Evolutionary conservation across 2,888 invertebrate genomes (phyloP), one percentile per base, ranked within the genome.

Genomic region (Hydropsyche betteni): DNA sequence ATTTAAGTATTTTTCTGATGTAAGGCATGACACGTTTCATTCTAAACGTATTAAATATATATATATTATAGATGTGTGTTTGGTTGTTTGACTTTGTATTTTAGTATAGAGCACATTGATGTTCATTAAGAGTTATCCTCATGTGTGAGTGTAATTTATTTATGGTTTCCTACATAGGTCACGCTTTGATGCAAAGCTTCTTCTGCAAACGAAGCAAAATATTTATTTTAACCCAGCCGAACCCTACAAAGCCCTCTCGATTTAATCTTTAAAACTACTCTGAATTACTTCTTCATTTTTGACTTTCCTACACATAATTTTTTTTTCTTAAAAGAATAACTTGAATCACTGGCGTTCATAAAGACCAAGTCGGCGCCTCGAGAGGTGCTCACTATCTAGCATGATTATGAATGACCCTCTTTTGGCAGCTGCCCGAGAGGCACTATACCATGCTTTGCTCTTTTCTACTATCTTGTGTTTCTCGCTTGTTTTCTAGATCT

Each of bases 401-500:
- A 74, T 69, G 68, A 68, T 55, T 55, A 68, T 55, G 69, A 74
- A 74, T 74, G 69, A 68, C 52, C 74, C 44, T 58, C 44, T 34
- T 68, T 73, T 68, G 68, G 68, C 74, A 81, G 85, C 81, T 80
- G 79, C 80, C 83, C 83, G 83, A 82, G 82, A 84, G 84, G 85
- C 86, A 85, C 85, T 87, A 84, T 84, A 86, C 84, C 87, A 85
- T 84, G 86, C 87, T 87, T 87, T 87, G 80, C 83, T 81, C 81
- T 89, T 89, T 89, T 90, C 90, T 91, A 92, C 91, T 92, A 92
- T 91, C 91, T 92, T 91, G 91, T 92, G 91, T 92, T 92, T 92
- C 92, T 92, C 92, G 92, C 92, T 92, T 91, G 89, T 93, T 92
- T 94, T 95, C 93, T 95, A 96, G 95, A 96, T 96, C 93, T 95